Conservation (phyloP, 2,888 invertebrate genomes). For the Mayetiola destructor region DNA sequence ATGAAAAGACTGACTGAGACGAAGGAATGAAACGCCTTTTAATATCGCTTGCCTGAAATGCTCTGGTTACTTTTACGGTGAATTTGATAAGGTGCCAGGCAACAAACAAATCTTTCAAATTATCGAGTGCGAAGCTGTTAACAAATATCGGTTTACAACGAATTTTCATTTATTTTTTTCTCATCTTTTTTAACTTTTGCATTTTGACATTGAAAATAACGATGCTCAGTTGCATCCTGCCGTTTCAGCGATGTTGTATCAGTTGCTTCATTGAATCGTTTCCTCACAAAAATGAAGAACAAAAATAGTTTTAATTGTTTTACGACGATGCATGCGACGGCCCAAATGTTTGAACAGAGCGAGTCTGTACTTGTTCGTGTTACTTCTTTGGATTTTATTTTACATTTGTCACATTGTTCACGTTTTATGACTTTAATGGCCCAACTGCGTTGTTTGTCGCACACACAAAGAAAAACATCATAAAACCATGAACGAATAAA, state of each 20-base stretch:
- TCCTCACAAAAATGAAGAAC: background rate
- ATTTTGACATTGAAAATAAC: constrained; percentile 8
- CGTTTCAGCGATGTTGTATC: constrained; percentile 1
- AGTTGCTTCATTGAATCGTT: background rate
- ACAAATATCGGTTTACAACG: background rate
- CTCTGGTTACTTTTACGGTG: constrained; percentile 6
- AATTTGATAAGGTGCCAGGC: constrained; percentile 9
- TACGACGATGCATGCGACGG: constrained; percentile 3
- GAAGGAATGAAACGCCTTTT: background rate
- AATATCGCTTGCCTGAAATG: constrained; percentile 2
- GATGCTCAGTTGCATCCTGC: background rate
- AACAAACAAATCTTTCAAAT: too few relatives aligned
- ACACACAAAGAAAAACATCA: too few relatives aligned
- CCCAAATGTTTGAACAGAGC: too few relatives aligned
- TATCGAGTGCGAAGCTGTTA: background rate
- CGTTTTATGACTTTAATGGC: background rate
- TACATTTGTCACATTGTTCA: constrained; percentile 8
- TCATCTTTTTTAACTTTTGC: background rate
- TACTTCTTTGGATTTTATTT: background rate
- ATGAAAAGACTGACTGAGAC: background rate
- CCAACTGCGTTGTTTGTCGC: constrained; percentile 3
- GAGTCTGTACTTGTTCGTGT: background rate
- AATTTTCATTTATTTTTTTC: background rate
- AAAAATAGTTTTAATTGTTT: constrained; percentile 7
- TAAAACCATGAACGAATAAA: constrained; percentile 8